Evolutionary conservation across 2,113 vertebrate species (phyloP).

Genomic region (Hassar affinis): DNA sequence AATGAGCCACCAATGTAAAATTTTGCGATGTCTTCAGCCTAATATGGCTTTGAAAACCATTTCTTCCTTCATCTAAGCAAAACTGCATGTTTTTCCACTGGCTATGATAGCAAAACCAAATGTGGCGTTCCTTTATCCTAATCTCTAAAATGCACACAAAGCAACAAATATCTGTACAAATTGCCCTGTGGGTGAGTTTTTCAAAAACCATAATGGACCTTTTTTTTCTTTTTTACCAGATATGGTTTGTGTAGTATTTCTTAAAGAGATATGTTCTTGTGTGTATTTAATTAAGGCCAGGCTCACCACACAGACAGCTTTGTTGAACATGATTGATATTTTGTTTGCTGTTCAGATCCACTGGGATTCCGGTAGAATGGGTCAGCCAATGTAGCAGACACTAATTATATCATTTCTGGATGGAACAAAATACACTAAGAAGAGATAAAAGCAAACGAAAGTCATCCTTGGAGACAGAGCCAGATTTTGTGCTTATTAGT

Average conservation of each 20-base stretch:
- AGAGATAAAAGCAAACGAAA: constrained; percentile 26
- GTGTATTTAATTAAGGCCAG: constrained; percentile 37
- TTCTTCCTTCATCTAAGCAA: neutral
- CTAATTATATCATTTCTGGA: constrained; percentile 49
- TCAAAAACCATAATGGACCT: neutral
- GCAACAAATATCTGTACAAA: neutral
- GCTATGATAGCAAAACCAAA: neutral
- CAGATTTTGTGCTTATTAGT: neutral
- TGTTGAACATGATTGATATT: constrained; percentile 54
- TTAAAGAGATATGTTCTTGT: constrained; percentile 12
- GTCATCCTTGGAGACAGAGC: constrained; percentile 1
- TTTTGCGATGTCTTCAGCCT: too few species aligned
- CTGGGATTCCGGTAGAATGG: constrained; percentile 45
- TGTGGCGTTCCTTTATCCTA: neutral
- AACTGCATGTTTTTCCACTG: neutral
- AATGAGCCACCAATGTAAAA: neutral
- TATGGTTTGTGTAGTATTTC: constrained; percentile 8
- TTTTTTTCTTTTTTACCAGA: neutral
- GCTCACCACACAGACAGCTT: constrained; percentile 23
- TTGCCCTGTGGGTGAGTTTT: neutral
- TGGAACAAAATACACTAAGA: constrained; percentile 26
- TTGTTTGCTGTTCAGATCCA: constrained; percentile 46
- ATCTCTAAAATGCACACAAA: neutral
- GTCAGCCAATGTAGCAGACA: constrained; percentile 48
- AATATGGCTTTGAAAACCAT: neutral